These are phyloP conservation scores for Procavia capensis DNA, from an alignment of 2,113 vertebrate genomes.

Conservation along the genomic window DNA sequence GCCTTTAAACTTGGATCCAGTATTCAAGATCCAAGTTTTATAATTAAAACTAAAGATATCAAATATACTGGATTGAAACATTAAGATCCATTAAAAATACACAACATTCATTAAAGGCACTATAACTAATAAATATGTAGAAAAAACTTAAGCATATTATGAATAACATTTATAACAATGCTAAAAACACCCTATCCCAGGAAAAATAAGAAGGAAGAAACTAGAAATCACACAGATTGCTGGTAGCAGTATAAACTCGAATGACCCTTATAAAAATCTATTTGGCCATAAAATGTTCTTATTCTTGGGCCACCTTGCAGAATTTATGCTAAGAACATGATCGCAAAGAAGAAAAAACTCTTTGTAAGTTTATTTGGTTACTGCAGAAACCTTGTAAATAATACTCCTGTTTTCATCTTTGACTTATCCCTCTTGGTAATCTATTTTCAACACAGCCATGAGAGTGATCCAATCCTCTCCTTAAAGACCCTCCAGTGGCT, in stretches of 20 bases:
- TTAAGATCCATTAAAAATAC: not conserved
- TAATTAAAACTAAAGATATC: not conserved
- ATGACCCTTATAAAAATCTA: not conserved
- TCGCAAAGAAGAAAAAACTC: not conserved
- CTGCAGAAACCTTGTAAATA: not conserved
- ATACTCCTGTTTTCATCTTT: not conserved
- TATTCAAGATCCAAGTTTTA: slow-evolving; percentile 32
- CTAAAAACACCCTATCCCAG: not conserved
- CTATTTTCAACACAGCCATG: not conserved
- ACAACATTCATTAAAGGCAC: not conserved
- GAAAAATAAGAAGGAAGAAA: not conserved
- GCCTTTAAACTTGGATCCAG: not conserved
- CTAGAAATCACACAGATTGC: not conserved
- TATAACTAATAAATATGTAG: not conserved
- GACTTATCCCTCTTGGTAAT: fast-evolving
- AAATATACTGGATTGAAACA: not conserved
- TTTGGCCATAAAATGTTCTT: not conserved
- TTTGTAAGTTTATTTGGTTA: not conserved
- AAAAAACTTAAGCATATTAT: not conserved
- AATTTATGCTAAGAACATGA: slow-evolving; percentile 3
- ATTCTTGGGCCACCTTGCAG: not conserved
- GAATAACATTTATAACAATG: not conserved
- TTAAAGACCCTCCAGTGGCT: not conserved
- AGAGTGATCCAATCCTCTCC: not conserved
- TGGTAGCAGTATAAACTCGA: not conserved